phyloP scores from a whole-genome alignment of 1,140 invertebrate species.

The Drosophila sucinea region DNA sequence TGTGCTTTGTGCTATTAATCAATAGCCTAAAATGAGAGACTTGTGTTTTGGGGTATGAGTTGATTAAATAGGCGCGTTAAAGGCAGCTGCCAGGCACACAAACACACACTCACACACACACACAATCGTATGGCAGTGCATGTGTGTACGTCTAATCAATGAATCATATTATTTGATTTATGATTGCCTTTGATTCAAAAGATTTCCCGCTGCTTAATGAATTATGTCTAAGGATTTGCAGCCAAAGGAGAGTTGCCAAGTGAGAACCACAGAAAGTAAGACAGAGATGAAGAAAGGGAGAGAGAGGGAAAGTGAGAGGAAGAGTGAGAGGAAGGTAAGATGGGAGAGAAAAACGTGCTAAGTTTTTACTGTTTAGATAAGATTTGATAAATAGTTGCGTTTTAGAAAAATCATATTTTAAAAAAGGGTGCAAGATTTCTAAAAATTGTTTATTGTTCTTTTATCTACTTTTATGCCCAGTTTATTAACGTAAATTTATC shows the following conservation, averaged over 20 bases:
- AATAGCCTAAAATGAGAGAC: slow-evolving; percentile 43
- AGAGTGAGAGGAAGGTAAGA: too few species aligned
- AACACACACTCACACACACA: not conserved
- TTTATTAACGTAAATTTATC: too few species aligned
- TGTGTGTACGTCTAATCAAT: slow-evolving; percentile 62
- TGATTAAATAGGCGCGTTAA: slow-evolving; percentile 71
- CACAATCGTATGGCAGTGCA: slow-evolving; percentile 6
- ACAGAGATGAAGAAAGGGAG: not conserved
- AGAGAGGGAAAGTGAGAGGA: not conserved
- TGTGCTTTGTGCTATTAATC: slow-evolving; percentile 67
- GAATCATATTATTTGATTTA: slow-evolving; percentile 75
- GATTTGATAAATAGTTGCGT: slow-evolving; percentile 49
- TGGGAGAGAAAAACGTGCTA: not conserved
- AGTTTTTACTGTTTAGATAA: slow-evolving; percentile 24
- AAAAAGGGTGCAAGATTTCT: not conserved
- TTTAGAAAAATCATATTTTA: slow-evolving; percentile 2
- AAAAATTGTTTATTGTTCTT: not conserved
- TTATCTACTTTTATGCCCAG: not conserved
- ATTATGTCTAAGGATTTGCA: slow-evolving; percentile 37
- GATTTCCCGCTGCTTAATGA: slow-evolving; percentile 62
- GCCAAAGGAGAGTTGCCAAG: not conserved
- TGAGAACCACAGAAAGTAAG: not conserved
- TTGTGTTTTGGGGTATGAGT: slow-evolving; percentile 35
- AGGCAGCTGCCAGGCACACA: slow-evolving; percentile 48
- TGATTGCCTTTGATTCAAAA: slow-evolving; percentile 65